A percentile compares a stretch with the other conserved stretches of the same genome.
Evolutionary conservation across 2,797 vertebrate species (phyloP).

Genomic region (Sardinella longiceps): DNA sequence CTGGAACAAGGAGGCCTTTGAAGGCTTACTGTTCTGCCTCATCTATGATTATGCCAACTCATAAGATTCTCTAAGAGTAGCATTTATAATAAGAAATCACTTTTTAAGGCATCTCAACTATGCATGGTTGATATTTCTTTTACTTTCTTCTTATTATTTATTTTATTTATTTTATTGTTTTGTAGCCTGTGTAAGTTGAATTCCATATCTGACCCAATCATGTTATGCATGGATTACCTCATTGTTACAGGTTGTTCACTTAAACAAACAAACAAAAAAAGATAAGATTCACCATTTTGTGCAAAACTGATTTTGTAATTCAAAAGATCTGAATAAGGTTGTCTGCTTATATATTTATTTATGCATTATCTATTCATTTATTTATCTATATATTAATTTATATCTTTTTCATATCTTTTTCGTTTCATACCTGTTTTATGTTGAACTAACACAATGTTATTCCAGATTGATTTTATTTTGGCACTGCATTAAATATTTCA

Average conservation of each 20-base stretch:
- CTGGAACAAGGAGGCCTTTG: background rate
- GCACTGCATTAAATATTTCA: background rate
- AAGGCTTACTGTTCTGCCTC: background rate
- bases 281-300: background rate
- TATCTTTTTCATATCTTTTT: background rate
- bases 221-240: background rate
- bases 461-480: background rate
- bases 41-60: background rate
- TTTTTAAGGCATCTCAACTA: constrained; percentile 3
- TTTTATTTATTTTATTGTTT: background rate
- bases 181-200: background rate
- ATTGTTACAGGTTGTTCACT: background rate
- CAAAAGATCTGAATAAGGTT: background rate
- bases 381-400: background rate
- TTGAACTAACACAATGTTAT: background rate
- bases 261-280: background rate
- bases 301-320: background rate
- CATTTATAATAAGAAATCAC: constrained; percentile 12
- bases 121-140: constrained; percentile 4
- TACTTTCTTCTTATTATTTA: background rate
- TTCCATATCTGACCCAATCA: background rate
- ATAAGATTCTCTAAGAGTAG: background rate
- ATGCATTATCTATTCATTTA: background rate
- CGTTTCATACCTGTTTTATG: background rate
- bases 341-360: background rate